Conservation (phyloP, 2,888 invertebrate species). For the Cheilosia scutellata region DNA sequence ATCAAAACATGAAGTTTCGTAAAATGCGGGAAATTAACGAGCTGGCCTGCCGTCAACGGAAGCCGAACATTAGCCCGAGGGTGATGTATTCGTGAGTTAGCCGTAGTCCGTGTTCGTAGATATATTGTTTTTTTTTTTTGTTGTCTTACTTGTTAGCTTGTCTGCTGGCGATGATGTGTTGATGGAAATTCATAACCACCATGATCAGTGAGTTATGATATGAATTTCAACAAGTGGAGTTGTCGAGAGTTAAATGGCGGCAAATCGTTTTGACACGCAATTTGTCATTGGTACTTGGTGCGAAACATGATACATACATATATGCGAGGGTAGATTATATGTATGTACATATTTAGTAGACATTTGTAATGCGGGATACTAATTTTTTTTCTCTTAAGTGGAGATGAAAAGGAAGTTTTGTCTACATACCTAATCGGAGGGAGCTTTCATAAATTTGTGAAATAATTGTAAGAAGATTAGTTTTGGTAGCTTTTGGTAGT, state of each 20-base stretch:
- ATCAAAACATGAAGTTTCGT: conserved; percentile 79
- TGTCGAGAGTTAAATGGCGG: conserved; percentile 58
- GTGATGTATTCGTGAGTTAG: conserved; percentile 40
- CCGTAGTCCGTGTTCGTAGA: conserved; percentile 24
- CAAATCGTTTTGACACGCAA: conserved; percentile 70
- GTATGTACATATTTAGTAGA: no score
- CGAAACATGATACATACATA: neutral
- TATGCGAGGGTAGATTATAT: neutral
- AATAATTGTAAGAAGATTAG: no score
- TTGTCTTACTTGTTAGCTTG: conserved; percentile 13
- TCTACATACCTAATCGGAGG: no score
- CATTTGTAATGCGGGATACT: neutral
- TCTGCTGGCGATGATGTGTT: conserved; percentile 51
- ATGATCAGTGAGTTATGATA: conserved; percentile 65
- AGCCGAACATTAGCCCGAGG: conserved; percentile 70
- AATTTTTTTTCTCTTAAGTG: no score
- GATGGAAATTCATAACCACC: conserved; percentile 69
- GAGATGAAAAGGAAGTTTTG: no score
- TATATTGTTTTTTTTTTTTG: conserved; percentile 23
- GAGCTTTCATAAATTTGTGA: no score
- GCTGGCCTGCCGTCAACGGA: conserved; percentile 67
- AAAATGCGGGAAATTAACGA: conserved; percentile 70
- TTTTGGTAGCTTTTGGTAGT: no score
- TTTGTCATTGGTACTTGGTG: conserved; percentile 56
- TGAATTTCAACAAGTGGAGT: conserved; percentile 66